A percentile compares a stretch with the other conserved stretches of the same genome.
These are phyloP conservation scores for Caranx ignobilis DNA, from an alignment of 2,113 vertebrate genomes.

Conservation along the genomic window DNA sequence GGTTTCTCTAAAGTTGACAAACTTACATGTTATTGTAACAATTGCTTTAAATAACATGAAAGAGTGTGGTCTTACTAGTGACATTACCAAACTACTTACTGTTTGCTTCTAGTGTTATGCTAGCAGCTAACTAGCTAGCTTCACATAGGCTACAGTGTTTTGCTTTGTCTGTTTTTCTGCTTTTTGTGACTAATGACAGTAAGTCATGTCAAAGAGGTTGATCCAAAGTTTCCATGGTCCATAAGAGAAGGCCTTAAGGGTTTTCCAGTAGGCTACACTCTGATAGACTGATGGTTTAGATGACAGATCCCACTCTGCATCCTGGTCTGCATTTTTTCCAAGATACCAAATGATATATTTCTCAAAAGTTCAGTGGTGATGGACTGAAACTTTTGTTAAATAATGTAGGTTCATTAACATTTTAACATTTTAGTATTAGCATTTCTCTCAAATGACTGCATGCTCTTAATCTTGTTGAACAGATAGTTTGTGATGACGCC, in stretches of 20 bases:
- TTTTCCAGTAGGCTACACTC: slow-evolving; percentile 1
- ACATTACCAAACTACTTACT: too few relatives aligned
- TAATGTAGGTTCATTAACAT: too few relatives aligned
- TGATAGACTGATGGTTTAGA: slow-evolving; percentile 37
- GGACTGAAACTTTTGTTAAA: slow-evolving; percentile 5
- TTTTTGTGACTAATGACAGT: slow-evolving; percentile 3
- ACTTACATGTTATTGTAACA: too few relatives aligned
- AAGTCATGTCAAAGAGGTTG: background rate
- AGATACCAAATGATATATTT: background rate
- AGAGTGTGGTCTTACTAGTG: too few relatives aligned
- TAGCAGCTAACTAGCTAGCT: background rate
- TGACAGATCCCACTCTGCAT: slow-evolving; percentile 36
- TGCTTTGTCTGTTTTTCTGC: background rate
- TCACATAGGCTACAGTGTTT: background rate
- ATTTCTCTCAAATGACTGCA: too few relatives aligned
- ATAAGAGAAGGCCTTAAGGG: slow-evolving; percentile 5
- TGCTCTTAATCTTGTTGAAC: too few relatives aligned
- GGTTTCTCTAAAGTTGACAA: too few relatives aligned
- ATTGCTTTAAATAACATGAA: too few relatives aligned
- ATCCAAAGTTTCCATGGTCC: slow-evolving; percentile 35
- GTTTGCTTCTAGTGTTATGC: background rate
- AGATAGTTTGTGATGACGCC: too few relatives aligned
- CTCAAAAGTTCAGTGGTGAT: slow-evolving; percentile 12
- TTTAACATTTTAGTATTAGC: too few relatives aligned
- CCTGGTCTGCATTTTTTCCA: slow-evolving; percentile 27